These are phyloP conservation scores for Stichopus chloronotus DNA, from an alignment of 35 echinoderm and acorn worm genomes.

Conservation along the genomic window DNA sequence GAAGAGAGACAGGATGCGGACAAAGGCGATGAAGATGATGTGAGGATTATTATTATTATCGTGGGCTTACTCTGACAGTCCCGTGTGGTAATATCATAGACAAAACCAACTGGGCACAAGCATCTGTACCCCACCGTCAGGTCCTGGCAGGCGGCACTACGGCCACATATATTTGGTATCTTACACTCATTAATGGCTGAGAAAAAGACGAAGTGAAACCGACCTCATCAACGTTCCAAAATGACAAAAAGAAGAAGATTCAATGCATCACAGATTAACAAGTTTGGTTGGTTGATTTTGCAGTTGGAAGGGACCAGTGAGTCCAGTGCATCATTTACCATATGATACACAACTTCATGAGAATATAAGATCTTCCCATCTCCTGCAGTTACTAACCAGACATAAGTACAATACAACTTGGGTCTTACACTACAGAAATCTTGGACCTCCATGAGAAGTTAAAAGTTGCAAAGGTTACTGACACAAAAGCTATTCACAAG, in stretches of 20 bases:
- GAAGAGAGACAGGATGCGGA: neutral
- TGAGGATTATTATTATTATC: neutral
- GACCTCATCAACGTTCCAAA: neutral
- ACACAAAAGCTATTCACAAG: no score
- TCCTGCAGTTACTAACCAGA: no score
- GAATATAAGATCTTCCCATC: no score
- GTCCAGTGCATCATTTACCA: no score
- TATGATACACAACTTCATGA: no score
- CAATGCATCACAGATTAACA: neutral
- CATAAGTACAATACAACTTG: no score
- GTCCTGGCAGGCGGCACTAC: conserved; percentile 71
- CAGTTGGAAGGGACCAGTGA: neutral
- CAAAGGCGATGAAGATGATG: neutral
- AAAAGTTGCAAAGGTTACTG: no score
- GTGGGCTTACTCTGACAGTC: conserved; percentile 74
- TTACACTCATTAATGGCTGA: conserved; percentile 77
- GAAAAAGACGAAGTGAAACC: conserved; percentile 23
- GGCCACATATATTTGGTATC: conserved; percentile 75
- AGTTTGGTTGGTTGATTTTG: neutral
- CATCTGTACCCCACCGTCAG: conserved; percentile 71
- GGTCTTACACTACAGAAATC: no score
- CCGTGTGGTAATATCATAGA: conserved; percentile 49
- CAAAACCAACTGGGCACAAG: conserved; percentile 67
- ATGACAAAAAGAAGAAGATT: neutral
- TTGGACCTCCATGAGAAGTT: no score